These are phyloP conservation scores for Condylura cristata DNA, from an alignment of 2,113 vertebrate genomes.

Conservation along the genomic window DNA sequence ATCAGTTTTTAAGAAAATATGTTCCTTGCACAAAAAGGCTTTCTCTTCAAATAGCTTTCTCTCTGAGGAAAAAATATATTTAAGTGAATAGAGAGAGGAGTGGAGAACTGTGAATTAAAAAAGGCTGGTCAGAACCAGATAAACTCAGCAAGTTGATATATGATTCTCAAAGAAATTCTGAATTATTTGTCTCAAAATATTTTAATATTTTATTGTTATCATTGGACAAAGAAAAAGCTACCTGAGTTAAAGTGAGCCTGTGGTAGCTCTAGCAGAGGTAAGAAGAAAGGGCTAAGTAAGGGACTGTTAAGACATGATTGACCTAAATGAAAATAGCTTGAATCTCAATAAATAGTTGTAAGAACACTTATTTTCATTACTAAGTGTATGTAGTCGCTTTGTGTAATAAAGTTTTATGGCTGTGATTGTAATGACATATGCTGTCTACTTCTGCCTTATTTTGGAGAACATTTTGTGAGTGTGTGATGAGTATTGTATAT, in stretches of 20 bases:
- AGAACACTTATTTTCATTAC: constrained; percentile 5
- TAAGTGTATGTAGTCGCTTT: neutral
- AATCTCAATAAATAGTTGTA: neutral
- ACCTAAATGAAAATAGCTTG: neutral
- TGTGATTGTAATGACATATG: constrained; percentile 22
- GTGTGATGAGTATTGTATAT: constrained; percentile 12
- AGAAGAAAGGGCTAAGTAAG: neutral
- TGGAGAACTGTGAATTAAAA: neutral
- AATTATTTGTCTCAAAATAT: constrained; percentile 32
- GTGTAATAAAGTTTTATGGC: constrained; percentile 21
- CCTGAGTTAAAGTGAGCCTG: neutral
- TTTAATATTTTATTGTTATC: neutral
- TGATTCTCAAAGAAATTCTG: neutral
- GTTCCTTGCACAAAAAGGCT: neutral
- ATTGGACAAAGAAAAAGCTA: neutral
- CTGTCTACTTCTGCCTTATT: neutral
- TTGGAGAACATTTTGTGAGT: neutral
- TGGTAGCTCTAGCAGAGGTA: neutral
- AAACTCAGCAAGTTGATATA: neutral
- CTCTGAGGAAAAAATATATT: neutral
- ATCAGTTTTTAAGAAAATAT: neutral
- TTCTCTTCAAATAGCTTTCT: neutral
- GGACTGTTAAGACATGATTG: neutral
- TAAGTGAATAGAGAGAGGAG: neutral
- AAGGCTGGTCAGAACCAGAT: neutral